Evolutionary conservation across 2,888 invertebrate species (phyloP).

Genomic region (Pterobdella sp.): DNA sequence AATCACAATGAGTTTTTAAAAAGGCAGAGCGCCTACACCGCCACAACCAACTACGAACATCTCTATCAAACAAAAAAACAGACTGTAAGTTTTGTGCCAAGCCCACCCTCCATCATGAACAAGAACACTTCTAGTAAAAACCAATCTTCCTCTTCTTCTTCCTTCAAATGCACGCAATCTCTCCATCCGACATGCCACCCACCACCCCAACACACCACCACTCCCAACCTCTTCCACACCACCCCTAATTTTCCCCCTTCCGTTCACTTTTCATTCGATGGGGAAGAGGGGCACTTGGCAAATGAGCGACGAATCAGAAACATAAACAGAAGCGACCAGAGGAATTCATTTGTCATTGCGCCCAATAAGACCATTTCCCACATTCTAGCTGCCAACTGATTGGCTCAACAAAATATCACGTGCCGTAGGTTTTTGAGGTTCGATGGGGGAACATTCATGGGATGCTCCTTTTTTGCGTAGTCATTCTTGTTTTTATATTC

Average conservation of each 20-base stretch:
- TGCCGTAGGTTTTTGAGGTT: too few species aligned
- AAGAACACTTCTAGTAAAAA: too few species aligned
- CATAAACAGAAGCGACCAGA: not conserved
- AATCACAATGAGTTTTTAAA: not conserved
- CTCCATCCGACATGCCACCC: not conserved
- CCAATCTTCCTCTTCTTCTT: not conserved
- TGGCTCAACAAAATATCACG: too few species aligned
- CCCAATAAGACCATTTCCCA: constrained; percentile 23
- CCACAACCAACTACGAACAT: not conserved
- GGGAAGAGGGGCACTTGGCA: constrained; percentile 9
- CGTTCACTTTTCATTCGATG: constrained; percentile 6
- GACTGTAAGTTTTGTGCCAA: not conserved
- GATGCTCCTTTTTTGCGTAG: not conserved
- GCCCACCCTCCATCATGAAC: not conserved
- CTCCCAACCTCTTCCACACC: not conserved
- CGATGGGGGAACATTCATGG: too few species aligned
- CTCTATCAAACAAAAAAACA: not conserved
- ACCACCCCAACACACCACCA: not conserved
- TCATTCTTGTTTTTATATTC: not conserved
- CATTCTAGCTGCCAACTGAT: constrained; percentile 15
- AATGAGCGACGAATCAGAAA: not conserved
- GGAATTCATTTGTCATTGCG: not conserved
- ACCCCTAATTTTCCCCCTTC: constrained; percentile 8
- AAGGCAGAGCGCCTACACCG: not conserved
- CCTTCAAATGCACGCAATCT: not conserved